Evolutionary conservation across 2,888 invertebrate species (phyloP).

Genomic region (Colostygia pectinataria): DNA sequence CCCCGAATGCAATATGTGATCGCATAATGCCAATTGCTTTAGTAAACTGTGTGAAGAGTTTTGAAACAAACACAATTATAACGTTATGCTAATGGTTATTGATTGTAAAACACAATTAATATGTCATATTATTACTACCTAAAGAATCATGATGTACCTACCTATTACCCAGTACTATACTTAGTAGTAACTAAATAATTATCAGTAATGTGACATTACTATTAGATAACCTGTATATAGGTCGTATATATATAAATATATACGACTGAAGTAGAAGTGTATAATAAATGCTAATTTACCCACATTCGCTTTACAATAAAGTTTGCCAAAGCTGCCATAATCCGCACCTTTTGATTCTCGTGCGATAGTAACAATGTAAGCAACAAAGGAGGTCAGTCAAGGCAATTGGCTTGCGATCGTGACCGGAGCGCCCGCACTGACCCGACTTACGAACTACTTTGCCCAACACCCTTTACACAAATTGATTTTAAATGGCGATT

Average conservation of each 20-base stretch:
- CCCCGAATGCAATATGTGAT: slow-evolving; percentile 37
- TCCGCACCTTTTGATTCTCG: slow-evolving; percentile 33
- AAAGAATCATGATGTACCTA: no score
- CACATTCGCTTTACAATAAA: slow-evolving; percentile 26
- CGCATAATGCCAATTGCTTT: slow-evolving; percentile 20
- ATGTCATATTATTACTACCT: no score
- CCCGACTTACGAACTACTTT: slow-evolving; percentile 68
- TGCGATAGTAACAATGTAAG: slow-evolving; percentile 44
- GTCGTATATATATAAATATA: no score
- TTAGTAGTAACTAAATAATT: no score
- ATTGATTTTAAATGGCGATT: slow-evolving; percentile 83
- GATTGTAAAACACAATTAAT: no score
- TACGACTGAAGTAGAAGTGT: no score
- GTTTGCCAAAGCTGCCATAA: slow-evolving; percentile 34
- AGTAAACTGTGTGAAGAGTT: not conserved
- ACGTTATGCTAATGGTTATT: no score
- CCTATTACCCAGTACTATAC: no score
- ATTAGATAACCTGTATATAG: no score
- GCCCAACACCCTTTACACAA: slow-evolving; percentile 76
- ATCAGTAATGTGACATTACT: no score
- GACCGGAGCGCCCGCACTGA: slow-evolving; percentile 48
- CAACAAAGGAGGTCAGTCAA: slow-evolving; percentile 37
- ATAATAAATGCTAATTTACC: slow-evolving; percentile 14
- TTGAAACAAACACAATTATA: no score
- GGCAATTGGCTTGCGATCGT: slow-evolving; percentile 41